Evolutionary conservation across 2,797 vertebrate genomes (phyloP), one percentile per base, ranked within the genome.

Genomic region (Todus mexicanus): DNA sequence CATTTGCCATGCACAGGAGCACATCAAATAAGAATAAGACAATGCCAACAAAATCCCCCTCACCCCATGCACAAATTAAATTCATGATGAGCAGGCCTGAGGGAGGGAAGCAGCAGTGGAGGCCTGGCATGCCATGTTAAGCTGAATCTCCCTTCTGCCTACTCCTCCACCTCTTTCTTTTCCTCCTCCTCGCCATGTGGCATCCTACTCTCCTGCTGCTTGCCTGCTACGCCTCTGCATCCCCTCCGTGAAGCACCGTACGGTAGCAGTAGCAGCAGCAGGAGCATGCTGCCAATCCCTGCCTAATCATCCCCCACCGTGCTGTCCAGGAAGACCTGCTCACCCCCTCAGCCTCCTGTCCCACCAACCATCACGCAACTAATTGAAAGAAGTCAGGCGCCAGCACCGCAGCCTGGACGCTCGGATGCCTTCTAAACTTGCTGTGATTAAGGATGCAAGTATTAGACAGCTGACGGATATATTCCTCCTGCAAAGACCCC

Each of bases 201-300:
- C 94, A 94, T 96, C 96, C 96, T 95, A 93, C 96, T 96, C 95
- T 96, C 96, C 95, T 96, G 95, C 96, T 96, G 96, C 95, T 96
- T 93, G 82, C 93, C 93, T 95, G 95, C 96, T 96, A 95, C 93
- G 95, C 95, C 96, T 96, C 96, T 95, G 96, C 95, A 95, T 87
- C 93, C 94, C 70, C 95, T 94, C 84, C 56, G 5, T 61, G 93
- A 94, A 85, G 92, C 84, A 85, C 94, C 4, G 79, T 91, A 69
- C 26, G 51, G 89, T 66, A 94, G 93, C 94, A 77, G 92, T 45
- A 87, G 87, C 90, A 93, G 94, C 92, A 92, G 93, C 84, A 83
- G 92, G 83, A 96, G 81, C 92, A 77, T 26, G 2, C 90, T 96
- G 94, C 90, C 93, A 95, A 92, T 84, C 87, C 94, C 91, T 95